Base-by-base conservation (phyloP, 2,797 vertebrate genomes). In the Anguilla megastoma region DNA sequence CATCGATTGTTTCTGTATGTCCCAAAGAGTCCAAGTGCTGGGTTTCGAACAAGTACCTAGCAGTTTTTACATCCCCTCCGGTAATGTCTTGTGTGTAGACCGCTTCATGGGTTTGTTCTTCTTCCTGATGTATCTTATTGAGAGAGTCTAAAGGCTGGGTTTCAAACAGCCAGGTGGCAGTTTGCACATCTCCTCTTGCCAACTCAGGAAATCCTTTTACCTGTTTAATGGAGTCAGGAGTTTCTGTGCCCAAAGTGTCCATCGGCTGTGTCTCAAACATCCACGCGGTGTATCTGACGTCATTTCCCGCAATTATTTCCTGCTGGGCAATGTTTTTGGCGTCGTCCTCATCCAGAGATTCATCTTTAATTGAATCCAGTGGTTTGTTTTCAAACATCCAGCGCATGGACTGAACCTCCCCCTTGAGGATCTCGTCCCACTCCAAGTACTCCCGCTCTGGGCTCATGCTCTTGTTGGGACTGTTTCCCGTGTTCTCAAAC, bases 321-420 rank as follows among this genome's bases (percentile, higher is more conserved):
- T 97, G 96, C 69, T 97, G 91, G 88, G 90, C 91, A 87, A 95
- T 94, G 88, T 92, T 95, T 90, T 92, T 95, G 66, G 90, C 14
- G 14, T 16, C 69, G 74, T 96, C 93, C 87, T 95, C 93, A 9
- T 96, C 94, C 1, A 92, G 95, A 89, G 90, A 93, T 58, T 95
- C 94, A 89, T 95, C 96, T 90, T 95, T 97, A 88, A 98, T 97
- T 63, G 95, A 90, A 92, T 98, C 94, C 10, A 98, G 92, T 36
- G 97, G 96, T 92, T 97, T 96, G 86, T 97, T 98, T 93, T 98
- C 97, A 96, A 98, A 98, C 94, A 96, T 95, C 96, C 96, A 97
- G 80, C 96, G 96, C 94, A 97, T 95, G 1, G 97, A 96, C 90
- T 97, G 97, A 14, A 98, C 96, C 48, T 98, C 97, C 0, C 97